phyloP scores from a whole-genome alignment of 2,797 vertebrate species.

The Eremophila alpestris region DNA sequence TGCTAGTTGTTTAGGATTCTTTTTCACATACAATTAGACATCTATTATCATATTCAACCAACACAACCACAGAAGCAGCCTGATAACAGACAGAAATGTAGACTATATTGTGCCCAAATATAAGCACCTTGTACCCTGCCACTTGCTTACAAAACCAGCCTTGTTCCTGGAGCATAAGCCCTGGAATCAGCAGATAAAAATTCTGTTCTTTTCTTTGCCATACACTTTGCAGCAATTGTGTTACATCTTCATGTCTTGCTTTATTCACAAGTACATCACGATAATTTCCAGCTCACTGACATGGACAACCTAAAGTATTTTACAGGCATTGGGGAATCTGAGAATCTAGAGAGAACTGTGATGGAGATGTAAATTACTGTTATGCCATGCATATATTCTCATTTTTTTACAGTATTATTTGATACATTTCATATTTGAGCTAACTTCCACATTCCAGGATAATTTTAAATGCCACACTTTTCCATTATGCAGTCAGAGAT shows the following conservation, averaged over 20 bases:
- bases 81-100: neutral
- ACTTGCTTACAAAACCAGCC: neutral
- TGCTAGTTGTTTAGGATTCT: neutral
- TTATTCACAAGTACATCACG: neutral
- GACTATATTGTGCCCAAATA: neutral
- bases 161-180: neutral
- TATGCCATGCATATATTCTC: neutral
- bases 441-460: neutral
- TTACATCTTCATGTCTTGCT: neutral
- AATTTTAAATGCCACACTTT: neutral
- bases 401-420: conserved; percentile 1
- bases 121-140: neutral
- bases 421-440: neutral
- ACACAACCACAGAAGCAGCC: neutral
- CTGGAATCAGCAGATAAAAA: neutral
- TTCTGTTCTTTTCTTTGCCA: neutral
- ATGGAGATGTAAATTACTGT: conserved; percentile 16
- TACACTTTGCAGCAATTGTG: neutral
- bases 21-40: neutral
- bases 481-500: neutral
- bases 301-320: neutral
- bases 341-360: neutral
- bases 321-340: neutral
- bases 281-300: conserved; percentile 21
- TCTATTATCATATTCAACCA: neutral